Evolutionary conservation across 2,888 invertebrate species (phyloP), one percentile per base, ranked within the genome.

Genomic region (Bombyx huttoni): DNA sequence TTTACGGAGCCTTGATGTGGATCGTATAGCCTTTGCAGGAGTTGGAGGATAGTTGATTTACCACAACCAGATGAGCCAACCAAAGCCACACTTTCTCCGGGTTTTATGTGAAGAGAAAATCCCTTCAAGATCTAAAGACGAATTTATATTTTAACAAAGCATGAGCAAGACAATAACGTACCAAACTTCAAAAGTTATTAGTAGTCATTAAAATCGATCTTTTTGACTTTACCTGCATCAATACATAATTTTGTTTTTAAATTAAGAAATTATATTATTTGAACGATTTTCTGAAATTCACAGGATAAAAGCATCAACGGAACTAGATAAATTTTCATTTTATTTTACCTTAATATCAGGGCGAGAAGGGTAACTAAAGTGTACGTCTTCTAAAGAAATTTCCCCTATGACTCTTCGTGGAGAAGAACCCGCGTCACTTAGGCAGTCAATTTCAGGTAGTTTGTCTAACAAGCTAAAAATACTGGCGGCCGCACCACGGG

Each of bases 361-460:
- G 58, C 96, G 89, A 0, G 94, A 91, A 0, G 96, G 96, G 78
- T 96, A 96, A 49, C 90, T 81, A 71, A 96, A 96, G 51, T 90
- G 83, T 0, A 96, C 92, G 66, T 93, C 82, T 54, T 89, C 88
- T 61, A 96, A 91, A 55, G 89, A 89, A 54, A 96, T 91, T 54
- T 90, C 89, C 0, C 93, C 94, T 51, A 89, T 75, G 12, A 91
- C 73, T 10, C 78, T 67, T 0, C 74, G 67, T 0, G 91, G 90
- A 56, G 78, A 85, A 10, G 87, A 65, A 1, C 96, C 96, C 2
- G 74, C 81, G 0, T 87, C 77, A 49, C 91, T 89, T 8, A 91
- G 80, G 3, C 92, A 91, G 70, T 96, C 94, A 50, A 96, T 95
- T 0, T 75, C 79, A 0, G 96, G 94, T 14, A 87, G 77, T 64